Percentiles rank a stretch among this genome's conserved stretches.
Conservation (phyloP, 2,888 invertebrate species). For the Rhingia campestris region DNA sequence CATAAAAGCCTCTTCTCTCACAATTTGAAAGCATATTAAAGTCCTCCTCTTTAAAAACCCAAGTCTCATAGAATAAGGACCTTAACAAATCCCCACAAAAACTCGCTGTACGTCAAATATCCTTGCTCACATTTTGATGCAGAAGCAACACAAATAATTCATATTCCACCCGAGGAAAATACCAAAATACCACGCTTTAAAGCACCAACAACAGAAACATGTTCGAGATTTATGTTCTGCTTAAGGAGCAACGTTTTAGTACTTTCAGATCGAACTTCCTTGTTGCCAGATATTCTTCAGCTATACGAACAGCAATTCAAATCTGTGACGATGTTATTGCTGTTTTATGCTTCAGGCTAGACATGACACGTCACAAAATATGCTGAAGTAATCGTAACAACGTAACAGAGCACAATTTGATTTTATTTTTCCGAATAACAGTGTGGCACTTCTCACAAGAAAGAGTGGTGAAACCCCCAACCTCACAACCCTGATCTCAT, state of each 20-base stretch:
- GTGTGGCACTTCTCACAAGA: background rate
- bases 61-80: too few species aligned
- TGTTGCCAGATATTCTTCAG: background rate
- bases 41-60: too few species aligned
- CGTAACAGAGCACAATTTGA: constrained; percentile 35
- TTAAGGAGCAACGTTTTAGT: background rate
- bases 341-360: constrained; percentile 25
- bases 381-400: constrained; percentile 45
- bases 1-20: too few species aligned
- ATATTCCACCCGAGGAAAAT: background rate
- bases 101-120: background rate
- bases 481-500: background rate
- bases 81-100: too few species aligned
- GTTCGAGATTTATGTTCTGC: background rate
- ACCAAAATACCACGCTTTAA: background rate
- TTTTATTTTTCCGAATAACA: constrained; percentile 40
- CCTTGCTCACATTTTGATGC: background rate
- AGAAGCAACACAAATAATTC: background rate
- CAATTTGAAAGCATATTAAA: too few species aligned
- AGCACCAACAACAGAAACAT: background rate
- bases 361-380: constrained; percentile 26
- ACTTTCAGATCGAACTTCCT: background rate
- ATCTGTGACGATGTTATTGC: constrained; percentile 1
- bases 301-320: too few species aligned
- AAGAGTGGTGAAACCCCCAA: background rate